Evolutionary conservation across 2,888 invertebrate species (phyloP).

Genomic region (Heteromyza rotundicornis): DNA sequence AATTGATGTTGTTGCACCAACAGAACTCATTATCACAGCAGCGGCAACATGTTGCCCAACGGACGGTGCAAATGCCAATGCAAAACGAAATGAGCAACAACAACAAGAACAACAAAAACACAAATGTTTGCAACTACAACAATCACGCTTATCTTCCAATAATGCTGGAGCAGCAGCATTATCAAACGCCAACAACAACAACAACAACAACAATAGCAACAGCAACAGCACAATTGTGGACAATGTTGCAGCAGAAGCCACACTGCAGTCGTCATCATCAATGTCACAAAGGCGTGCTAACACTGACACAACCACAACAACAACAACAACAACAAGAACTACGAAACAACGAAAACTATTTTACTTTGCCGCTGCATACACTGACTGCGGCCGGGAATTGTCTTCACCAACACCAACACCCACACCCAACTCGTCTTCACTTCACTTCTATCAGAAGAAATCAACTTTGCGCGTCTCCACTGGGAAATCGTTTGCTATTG

Average conservation of each 20-base stretch:
- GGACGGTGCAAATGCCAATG: slow-evolving; percentile 7
- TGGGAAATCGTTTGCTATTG: background rate
- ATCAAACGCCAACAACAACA: slow-evolving; percentile 29
- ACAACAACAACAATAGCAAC: slow-evolving; percentile 23
- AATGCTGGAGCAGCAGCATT: slow-evolving; percentile 28
- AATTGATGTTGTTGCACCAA: slow-evolving; percentile 4
- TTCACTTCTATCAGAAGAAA: too few relatives aligned
- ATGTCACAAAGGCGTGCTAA: too few relatives aligned
- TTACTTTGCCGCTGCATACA: slow-evolving; percentile 24
- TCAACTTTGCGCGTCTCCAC: too few relatives aligned
- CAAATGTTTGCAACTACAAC: slow-evolving; percentile 37
- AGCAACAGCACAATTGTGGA: slow-evolving; percentile 28
- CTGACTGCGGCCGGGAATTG: background rate
- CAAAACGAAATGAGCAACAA: slow-evolving; percentile 3
- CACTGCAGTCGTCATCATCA: slow-evolving; percentile 16
- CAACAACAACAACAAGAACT: slow-evolving; percentile 23
- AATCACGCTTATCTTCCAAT: slow-evolving; percentile 57
- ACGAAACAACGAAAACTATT: slow-evolving; percentile 42
- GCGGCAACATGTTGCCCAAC: too few relatives aligned
- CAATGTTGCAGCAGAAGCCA: slow-evolving; percentile 25
- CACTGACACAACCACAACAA: slow-evolving; percentile 17
- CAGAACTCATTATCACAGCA: background rate
- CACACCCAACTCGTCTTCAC: too few relatives aligned
- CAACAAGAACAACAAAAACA: slow-evolving; percentile 24
- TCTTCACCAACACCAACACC: slow-evolving; percentile 25